phyloP scores from a whole-genome alignment of 2,113 vertebrate species.

The Alosa alosa region DNA sequence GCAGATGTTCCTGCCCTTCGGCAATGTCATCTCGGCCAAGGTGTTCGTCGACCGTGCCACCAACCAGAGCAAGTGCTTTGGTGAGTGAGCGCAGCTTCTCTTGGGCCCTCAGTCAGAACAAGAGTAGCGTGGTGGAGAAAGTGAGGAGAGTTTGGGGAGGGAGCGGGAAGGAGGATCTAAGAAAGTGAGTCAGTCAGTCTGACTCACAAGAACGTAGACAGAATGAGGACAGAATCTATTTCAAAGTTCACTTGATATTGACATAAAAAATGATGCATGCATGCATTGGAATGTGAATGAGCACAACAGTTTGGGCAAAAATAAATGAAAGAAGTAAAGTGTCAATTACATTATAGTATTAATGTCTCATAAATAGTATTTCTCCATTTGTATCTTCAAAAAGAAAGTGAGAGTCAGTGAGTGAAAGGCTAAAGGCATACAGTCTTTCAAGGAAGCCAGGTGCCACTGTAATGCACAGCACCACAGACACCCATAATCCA shows the following conservation, averaged over 20 bases:
- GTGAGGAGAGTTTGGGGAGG: background rate
- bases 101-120: background rate
- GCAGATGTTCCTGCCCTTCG: conserved; percentile 97
- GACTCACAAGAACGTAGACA: background rate
- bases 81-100: conserved; percentile 67
- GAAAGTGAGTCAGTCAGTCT: background rate
- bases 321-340: background rate
- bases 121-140: too few species aligned
- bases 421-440: too few species aligned
- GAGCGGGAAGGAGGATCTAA: background rate
- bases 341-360: too few species aligned
- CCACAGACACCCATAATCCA: too few species aligned
- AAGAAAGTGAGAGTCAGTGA: too few species aligned
- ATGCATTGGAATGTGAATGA: background rate
- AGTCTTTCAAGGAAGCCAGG: too few species aligned
- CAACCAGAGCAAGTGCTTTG: conserved; percentile 98
- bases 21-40: conserved; percentile 96
- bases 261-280: background rate
- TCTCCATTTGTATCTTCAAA: too few species aligned
- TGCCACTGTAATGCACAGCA: too few species aligned
- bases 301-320: background rate
- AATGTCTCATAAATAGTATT: too few species aligned
- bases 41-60: conserved; percentile 96
- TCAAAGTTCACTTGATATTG: background rate
- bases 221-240: background rate